phyloP scores from a whole-genome alignment of 2,113 vertebrate species.

The Pagrus major region DNA sequence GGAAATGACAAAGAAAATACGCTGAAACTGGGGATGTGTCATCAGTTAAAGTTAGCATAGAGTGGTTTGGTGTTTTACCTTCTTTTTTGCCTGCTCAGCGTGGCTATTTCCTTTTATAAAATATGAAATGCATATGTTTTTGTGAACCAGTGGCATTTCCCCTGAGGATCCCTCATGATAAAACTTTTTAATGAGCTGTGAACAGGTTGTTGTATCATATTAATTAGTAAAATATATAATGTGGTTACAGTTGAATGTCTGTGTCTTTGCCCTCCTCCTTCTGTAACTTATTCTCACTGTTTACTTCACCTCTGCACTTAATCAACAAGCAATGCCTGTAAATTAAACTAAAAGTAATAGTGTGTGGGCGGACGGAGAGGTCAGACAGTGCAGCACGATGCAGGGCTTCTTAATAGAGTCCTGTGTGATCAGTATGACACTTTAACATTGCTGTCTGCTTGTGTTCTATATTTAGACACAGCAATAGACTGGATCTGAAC shows the following conservation, averaged over 20 bases:
- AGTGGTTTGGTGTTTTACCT: background rate
- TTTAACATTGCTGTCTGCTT: conserved; percentile 52
- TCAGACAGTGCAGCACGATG: conserved; percentile 19
- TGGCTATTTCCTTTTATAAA: background rate
- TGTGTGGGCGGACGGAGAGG: conserved; percentile 30
- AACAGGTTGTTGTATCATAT: background rate
- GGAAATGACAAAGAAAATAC: conserved; percentile 1
- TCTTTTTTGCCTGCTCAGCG: background rate
- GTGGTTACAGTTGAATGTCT: background rate
- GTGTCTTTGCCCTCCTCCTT: too few relatives aligned
- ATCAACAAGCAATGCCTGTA: conserved; percentile 17
- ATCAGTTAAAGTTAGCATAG: too few relatives aligned
- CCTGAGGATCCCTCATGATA: background rate
- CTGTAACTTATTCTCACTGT: background rate
- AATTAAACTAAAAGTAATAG: conserved; percentile 1
- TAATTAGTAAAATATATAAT: background rate
- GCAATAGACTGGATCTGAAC: conserved; percentile 49
- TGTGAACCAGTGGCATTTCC: background rate
- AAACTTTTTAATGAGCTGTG: background rate
- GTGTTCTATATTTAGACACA: conserved; percentile 54
- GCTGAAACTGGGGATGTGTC: too few relatives aligned
- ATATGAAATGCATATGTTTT: background rate
- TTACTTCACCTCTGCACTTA: conserved; percentile 6
- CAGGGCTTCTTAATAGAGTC: conserved; percentile 35
- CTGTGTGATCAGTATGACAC: conserved; percentile 54